phyloP scores from a whole-genome alignment of 2,888 invertebrate genomes.

The Scaeva pyrastri region DNA sequence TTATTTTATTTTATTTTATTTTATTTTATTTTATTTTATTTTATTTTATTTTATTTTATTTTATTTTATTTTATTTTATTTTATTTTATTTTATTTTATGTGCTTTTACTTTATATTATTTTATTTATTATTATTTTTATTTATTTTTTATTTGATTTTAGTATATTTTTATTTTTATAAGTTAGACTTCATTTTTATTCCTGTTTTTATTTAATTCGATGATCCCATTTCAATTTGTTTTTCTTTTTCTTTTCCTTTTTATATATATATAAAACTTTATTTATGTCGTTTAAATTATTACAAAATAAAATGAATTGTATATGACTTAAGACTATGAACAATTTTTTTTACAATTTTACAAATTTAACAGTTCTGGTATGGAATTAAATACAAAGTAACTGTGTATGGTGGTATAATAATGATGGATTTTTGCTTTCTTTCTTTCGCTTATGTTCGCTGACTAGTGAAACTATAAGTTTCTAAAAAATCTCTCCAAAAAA shows the following conservation, averaged over 20 bases:
- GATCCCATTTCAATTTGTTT: too few relatives aligned
- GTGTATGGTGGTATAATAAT: constrained; percentile 29
- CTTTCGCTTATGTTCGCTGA: constrained; percentile 56
- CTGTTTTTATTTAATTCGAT: too few relatives aligned
- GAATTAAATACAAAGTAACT: background rate
- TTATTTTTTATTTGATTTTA: too few relatives aligned
- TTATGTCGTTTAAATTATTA: background rate
- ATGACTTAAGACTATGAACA: constrained; percentile 8
- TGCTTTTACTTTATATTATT: too few relatives aligned
- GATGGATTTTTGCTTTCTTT: constrained; percentile 16
- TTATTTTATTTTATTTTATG: background rate
- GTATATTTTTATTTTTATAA: too few relatives aligned
- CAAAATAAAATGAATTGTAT: background rate
- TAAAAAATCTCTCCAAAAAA: constrained; percentile 5
- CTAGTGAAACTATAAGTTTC: constrained; percentile 65
- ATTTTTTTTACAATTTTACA: constrained; percentile 21
- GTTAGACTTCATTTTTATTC: too few relatives aligned
- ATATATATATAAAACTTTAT: too few relatives aligned
- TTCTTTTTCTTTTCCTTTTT: too few relatives aligned
- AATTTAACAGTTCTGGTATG: constrained; percentile 1
- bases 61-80: background rate
- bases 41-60: background rate
- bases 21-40: background rate
- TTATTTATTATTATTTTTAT: too few relatives aligned
- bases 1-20: background rate